Percentiles rank a stretch among this genome's conserved stretches.
These are phyloP conservation scores for Lumbricus terrestris DNA, from an alignment of 2,888 invertebrate species.

Conservation along the genomic window DNA sequence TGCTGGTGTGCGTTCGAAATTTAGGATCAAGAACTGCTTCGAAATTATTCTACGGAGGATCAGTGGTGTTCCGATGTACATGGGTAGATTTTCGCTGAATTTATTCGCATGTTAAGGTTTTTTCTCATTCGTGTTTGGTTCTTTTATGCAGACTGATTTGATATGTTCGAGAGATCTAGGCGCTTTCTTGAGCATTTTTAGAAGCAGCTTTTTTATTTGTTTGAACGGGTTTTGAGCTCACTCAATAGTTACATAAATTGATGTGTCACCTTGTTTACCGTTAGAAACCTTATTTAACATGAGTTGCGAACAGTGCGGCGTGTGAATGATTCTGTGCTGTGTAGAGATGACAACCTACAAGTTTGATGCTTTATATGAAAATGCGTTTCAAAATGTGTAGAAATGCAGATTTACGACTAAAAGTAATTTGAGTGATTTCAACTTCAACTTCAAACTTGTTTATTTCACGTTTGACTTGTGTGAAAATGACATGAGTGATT, in stretches of 20 bases:
- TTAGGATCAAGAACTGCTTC: not conserved
- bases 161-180: not conserved
- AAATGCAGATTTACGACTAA: not conserved
- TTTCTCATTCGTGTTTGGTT: not conserved
- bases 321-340: not conserved
- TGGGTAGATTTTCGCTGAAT: not conserved
- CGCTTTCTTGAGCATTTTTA: not conserved
- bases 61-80: not conserved
- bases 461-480: not conserved
- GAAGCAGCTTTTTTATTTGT: not conserved
- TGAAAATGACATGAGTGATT: not conserved
- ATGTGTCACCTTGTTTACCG: not conserved
- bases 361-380: not conserved
- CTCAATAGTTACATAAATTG: not conserved
- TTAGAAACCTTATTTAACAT: not conserved
- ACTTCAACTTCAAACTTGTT: no score
- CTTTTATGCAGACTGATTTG: not conserved
- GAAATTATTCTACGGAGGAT: not conserved
- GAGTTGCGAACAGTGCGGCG: not conserved
- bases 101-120: slow-evolving; percentile 6
- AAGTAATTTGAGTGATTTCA: not conserved
- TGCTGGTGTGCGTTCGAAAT: not conserved
- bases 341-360: not conserved
- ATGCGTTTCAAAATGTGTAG: not conserved
- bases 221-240: not conserved